Evolutionary conservation across 37 sponge, comb jelly and placozoan species (phyloP).

Genomic region (Cliona cf. orientalis): DNA sequence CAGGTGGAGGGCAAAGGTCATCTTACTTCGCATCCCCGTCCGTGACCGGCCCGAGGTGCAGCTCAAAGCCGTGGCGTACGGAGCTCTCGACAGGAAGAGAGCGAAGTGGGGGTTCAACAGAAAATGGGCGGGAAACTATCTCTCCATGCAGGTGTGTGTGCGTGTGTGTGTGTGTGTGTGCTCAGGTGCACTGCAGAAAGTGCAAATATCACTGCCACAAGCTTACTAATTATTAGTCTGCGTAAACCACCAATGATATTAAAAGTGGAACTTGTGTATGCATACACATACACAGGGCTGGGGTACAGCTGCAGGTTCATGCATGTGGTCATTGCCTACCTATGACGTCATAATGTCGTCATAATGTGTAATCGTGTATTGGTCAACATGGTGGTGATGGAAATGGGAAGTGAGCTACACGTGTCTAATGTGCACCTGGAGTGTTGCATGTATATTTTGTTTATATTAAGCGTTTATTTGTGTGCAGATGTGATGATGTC

Average conservation of each 20-base stretch:
- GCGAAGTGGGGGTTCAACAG: slow-evolving; percentile 56
- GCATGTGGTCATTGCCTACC: no score
- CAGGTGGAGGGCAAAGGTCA: slow-evolving; percentile 67
- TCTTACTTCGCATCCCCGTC: slow-evolving; percentile 54
- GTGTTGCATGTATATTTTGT: no score
- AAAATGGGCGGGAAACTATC: slow-evolving; percentile 62
- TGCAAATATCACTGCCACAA: no score
- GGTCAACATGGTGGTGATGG: neutral
- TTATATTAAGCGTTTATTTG: neutral
- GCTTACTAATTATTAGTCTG: no score
- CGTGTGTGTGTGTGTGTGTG: slow-evolving; percentile 7
- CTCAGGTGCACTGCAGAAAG: no score
- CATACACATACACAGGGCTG: neutral
- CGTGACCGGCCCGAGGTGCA: slow-evolving; percentile 59
- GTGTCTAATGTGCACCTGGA: no score
- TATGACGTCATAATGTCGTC: no score
- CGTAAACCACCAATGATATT: no score
- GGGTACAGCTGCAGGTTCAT: neutral
- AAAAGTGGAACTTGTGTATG: neutral
- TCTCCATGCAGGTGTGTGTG: slow-evolving; percentile 4
- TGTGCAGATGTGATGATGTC: neutral
- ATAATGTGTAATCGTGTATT: neutral
- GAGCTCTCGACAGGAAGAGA: slow-evolving; percentile 35
- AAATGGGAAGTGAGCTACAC: neutral
- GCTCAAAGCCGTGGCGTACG: slow-evolving; percentile 60